Evolutionary conservation across 2,888 invertebrate species (phyloP).

Genomic region (Dynastes grantii): DNA sequence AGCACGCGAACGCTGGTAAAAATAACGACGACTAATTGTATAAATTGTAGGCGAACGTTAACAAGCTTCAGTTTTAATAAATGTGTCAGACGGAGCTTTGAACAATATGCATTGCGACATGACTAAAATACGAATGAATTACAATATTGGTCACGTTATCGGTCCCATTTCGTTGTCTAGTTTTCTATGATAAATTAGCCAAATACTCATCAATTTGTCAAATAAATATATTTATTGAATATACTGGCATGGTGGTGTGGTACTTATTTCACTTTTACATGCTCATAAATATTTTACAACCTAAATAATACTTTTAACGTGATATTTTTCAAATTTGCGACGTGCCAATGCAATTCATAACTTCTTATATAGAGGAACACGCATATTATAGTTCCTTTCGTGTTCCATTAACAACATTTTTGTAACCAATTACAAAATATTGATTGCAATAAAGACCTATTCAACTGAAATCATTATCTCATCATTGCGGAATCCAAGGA

Average conservation of each 20-base stretch:
- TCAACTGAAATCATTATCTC: conserved; percentile 4
- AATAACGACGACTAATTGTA: conserved; percentile 10
- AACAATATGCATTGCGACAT: conserved; percentile 14
- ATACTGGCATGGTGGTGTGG: too few species aligned
- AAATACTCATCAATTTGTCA: not conserved
- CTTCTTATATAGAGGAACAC: too few species aligned
- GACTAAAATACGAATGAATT: conserved; percentile 8
- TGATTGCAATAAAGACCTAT: conserved; percentile 15
- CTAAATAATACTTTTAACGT: too few species aligned
- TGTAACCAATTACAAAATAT: conserved; percentile 5
- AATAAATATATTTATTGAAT: too few species aligned
- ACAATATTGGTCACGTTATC: not conserved
- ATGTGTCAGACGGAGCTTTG: conserved; percentile 10
- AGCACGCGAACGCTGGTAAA: not conserved
- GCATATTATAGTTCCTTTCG: not conserved
- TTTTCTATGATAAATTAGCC: not conserved
- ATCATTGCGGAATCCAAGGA: conserved; percentile 5
- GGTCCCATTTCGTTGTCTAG: not conserved
- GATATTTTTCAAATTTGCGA: not conserved
- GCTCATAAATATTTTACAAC: too few species aligned
- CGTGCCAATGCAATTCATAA: not conserved
- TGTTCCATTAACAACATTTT: not conserved
- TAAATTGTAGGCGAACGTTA: conserved; percentile 16
- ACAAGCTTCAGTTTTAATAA: conserved; percentile 22
- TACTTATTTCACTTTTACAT: too few species aligned